These are phyloP conservation scores for Alosa sapidissima DNA, from an alignment of 2,797 vertebrate species.

Conservation along the genomic window DNA sequence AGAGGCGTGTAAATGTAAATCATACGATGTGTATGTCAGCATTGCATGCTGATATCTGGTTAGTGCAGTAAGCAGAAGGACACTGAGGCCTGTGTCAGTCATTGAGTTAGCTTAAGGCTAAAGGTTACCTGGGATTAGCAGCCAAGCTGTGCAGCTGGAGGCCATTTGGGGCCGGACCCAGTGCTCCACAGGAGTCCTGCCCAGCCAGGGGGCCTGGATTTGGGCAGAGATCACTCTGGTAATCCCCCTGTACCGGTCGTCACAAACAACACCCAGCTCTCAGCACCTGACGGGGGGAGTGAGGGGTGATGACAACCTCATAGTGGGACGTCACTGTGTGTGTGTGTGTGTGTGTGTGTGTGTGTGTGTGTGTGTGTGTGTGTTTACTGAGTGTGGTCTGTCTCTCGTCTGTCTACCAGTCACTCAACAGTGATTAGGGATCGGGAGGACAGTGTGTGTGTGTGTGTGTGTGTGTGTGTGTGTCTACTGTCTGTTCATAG, in stretches of 20 bases:
- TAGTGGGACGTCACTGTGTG: slow-evolving; percentile 16
- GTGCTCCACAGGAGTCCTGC: not conserved
- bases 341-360: not conserved
- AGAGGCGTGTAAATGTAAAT: no score
- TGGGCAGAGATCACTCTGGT: not conserved
- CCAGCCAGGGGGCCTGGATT: not conserved
- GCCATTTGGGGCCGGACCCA: not conserved
- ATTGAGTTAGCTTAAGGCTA: not conserved
- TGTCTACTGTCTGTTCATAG: not conserved
- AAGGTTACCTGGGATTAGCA: not conserved
- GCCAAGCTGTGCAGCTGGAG: not conserved
- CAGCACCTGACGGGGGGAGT: not conserved
- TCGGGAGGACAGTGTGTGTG: not conserved
- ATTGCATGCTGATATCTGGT: no score
- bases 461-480: slow-evolving; percentile 2
- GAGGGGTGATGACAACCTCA: not conserved
- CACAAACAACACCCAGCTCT: not conserved
- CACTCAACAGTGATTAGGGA: slow-evolving; percentile 34
- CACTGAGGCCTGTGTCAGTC: not conserved
- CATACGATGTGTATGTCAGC: no score
- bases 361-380: slow-evolving; percentile 2
- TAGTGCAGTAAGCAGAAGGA: not conserved
- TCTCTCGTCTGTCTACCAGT: slow-evolving; percentile 37
- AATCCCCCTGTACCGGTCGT: not conserved
- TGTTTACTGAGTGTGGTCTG: slow-evolving; percentile 17